Evolutionary conservation across 2,113 vertebrate species (phyloP), one percentile per base, ranked within the genome.

Genomic region (Leuciscus idus): DNA sequence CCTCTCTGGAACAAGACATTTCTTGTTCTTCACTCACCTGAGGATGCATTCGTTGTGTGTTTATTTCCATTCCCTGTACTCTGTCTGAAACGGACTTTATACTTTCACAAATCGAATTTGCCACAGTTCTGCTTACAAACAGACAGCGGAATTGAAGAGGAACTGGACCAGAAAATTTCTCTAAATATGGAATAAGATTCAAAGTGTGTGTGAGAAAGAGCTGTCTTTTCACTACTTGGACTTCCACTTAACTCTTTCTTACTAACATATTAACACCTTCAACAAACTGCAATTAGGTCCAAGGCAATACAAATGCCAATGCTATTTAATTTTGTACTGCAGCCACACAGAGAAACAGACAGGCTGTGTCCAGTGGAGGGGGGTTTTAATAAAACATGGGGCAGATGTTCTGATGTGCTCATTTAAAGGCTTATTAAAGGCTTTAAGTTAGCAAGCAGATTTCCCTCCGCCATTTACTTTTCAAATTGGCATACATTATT

Each of bases 181-280:
- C 33, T 88, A 77, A 81, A 85, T 88, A 80, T 77, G 72, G 48
- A 81, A 73, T 19, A 33, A 4, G 43, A 66, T 85, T 81, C 46
- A 66, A 21, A 64, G 83, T 78, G 84, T 52, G 17, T 64, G 48
- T 23, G 8, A 46, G 13, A 59, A 59, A n/a, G n/a, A 64, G 30
- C 50, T 83, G 72, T 46, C 70, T 19, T 78, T 57, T 82, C 10
- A 36, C 26, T 55, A 8, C 59, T 50, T 33, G 10, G 39, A 68
- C 50, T 74, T 83, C 83, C 70, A 62, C 61, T 76, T 72, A 55
- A 48, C 30, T 36, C 43, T 70, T 64, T 52, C 21, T 10, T 55
- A n/a, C 83, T 89, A 21, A 87, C 85, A 87, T 87, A 87, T 89
- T 89, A 59, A 83, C 64, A 83, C 28, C 43, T 83, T 62, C 77